Percentiles rank a stretch among this genome's conserved stretches.
These are phyloP conservation scores for Oryzias javanicus DNA, from an alignment of 2,113 vertebrate species.

Conservation along the genomic window DNA sequence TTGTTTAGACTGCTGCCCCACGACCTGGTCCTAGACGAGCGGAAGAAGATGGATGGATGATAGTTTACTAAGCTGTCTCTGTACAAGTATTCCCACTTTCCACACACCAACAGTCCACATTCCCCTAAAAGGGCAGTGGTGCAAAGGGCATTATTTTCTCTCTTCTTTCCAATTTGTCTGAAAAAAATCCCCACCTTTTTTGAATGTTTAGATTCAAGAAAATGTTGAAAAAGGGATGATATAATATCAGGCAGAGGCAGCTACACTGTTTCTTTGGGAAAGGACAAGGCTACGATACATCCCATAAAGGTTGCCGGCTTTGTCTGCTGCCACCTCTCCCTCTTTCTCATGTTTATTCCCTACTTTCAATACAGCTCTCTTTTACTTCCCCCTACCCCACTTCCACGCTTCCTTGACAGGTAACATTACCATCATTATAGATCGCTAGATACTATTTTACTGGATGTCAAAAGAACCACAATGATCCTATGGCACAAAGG, in stretches of 20 bases:
- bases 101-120: too few relatives aligned
- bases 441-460: conserved; percentile 61
- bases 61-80: too few relatives aligned
- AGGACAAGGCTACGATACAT: conserved; percentile 51
- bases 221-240: conserved; percentile 14
- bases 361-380: conserved; percentile 42
- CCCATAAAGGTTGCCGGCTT: conserved; percentile 41
- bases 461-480: conserved; percentile 71
- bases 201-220: conserved; percentile 32
- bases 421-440: conserved; percentile 71
- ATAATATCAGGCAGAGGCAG: conserved; percentile 13
- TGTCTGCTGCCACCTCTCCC: conserved; percentile 36
- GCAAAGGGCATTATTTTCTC: too few relatives aligned
- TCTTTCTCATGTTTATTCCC: conserved; percentile 28
- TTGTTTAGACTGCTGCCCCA: too few relatives aligned
- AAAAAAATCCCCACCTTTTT: too few relatives aligned
- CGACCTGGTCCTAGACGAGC: too few relatives aligned
- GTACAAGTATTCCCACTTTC: too few relatives aligned
- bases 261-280: conserved; percentile 29
- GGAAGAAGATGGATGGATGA: too few relatives aligned
- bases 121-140: too few relatives aligned
- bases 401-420: conserved; percentile 63
- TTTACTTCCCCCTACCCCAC: conserved; percentile 34
- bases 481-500: conserved; percentile 63
- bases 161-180: too few relatives aligned